Evolutionary conservation across 2,113 vertebrate genomes (phyloP).

Genomic region (Psammodynastes pulverulentus): DNA sequence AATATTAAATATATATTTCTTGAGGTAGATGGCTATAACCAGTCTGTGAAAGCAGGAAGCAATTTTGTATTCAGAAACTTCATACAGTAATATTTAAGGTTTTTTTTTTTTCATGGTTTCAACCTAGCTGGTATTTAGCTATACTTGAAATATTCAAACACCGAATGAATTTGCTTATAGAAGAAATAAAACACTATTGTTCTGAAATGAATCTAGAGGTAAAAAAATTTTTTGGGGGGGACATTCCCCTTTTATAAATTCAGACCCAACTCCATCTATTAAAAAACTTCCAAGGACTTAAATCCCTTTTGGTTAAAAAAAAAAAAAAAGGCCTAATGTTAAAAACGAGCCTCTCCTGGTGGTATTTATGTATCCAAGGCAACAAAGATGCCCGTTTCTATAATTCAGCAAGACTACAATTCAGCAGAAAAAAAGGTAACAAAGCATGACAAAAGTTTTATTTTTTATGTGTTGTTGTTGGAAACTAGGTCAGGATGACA

Average conservation of each 20-base stretch:
- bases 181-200: not conserved
- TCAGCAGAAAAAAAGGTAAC: slow-evolving; percentile 51
- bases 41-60: not conserved
- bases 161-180: not conserved
- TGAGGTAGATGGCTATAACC: not conserved
- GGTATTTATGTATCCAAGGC: slow-evolving; percentile 62
- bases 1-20: not conserved
- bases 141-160: not conserved
- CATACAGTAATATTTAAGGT: not conserved
- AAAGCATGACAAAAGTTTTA: slow-evolving; percentile 43
- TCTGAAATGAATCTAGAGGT: not conserved
- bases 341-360: slow-evolving; percentile 59
- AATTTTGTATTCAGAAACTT: not conserved
- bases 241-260: not conserved
- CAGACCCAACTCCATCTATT: not conserved
- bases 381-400: slow-evolving; percentile 58
- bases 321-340: slow-evolving; percentile 44
- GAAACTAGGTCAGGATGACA: slow-evolving; percentile 58
- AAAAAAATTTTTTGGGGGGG: not conserved
- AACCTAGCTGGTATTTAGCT: not conserved
- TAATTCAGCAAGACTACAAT: slow-evolving; percentile 47
- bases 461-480: slow-evolving; percentile 47
- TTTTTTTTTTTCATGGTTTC: not conserved
- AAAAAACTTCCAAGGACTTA: slow-evolving; percentile 29
- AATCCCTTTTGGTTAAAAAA: slow-evolving; percentile 50